Base-by-base conservation (phyloP, 2,797 vertebrate genomes). In the Falco berigora region DNA sequence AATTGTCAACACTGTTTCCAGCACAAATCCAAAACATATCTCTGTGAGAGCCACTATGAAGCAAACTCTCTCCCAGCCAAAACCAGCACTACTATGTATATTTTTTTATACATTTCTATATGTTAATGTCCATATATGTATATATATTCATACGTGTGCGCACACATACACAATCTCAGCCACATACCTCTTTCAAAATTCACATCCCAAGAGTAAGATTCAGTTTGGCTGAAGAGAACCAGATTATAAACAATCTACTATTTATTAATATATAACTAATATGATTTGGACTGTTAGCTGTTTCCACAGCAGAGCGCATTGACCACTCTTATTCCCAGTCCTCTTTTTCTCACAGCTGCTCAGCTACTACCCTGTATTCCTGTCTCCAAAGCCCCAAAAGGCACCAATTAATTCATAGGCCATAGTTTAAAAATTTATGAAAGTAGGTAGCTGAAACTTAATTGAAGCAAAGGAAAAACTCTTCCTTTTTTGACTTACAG, bases 331-430 rank as follows among this genome's bases (percentile, higher is more conserved):
- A 62, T 62, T 93, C 82, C 69, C 86, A 88, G 63, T 27, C 63
- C 6, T 66, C 55, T 58, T 93, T 88, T 78, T 72, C 20, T 1
- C 32, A 21, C 8, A 80, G 28, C 42, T 92, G 59, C 28, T 93
- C 80, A 59, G 50, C 47, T 84, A 69, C 86, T 86, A 73, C 42
- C 86, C 44, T 8, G 3, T 61, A 75, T 52, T 81, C n/a, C 50
- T 58, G 14, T 55, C 56, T 47, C 59, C 49, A 86, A 82, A 87
- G 67, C 30, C 47, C 55, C 76, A 28, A 90, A 64, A 75, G 62
- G 17, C 66, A 75, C 47, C 88, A 72, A 90, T 80, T 93, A 91
- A 93, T 88, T 95, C 86, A 90, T 44, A 93, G 27, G 52, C 56
- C 44, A 82, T 10, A 86, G 10, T 40, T 96, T 49, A 92, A 74